Conservation (phyloP, 2,113 vertebrate species). For the Mola mola region DNA sequence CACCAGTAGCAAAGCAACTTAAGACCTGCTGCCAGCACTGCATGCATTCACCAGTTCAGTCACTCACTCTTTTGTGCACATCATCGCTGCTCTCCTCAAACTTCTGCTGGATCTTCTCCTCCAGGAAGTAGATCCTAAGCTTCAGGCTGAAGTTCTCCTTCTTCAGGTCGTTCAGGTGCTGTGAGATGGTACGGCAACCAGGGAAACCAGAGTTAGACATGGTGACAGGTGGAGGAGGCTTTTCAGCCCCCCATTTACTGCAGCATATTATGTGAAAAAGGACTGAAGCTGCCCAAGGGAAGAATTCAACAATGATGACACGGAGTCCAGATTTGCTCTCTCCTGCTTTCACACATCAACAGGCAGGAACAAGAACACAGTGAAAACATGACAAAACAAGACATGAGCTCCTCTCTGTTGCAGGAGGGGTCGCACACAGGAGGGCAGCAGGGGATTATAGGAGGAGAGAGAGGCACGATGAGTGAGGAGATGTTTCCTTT, state of each 20-base stretch:
- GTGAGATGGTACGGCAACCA: constrained; percentile 93
- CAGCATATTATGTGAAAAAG: constrained; percentile 27
- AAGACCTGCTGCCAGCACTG: too few relatives aligned
- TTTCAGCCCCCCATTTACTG: constrained; percentile 75
- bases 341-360: constrained; percentile 13
- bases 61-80: constrained; percentile 89
- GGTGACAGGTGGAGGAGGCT: constrained; percentile 73
- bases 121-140: constrained; percentile 97
- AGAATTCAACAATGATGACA: neutral
- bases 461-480: constrained; percentile 3
- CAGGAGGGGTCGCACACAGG: too few relatives aligned
- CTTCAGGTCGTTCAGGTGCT: constrained; percentile 98
- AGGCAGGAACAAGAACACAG: neutral
- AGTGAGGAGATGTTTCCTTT: constrained; percentile 78
- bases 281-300: neutral
- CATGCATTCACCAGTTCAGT: too few relatives aligned
- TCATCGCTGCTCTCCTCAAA: constrained; percentile 88
- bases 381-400: neutral
- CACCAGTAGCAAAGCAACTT: too few relatives aligned
- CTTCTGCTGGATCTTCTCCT: constrained; percentile 94
- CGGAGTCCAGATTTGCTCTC: neutral
- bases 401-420: too few relatives aligned
- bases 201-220: constrained; percentile 86
- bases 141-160: constrained; percentile 99
- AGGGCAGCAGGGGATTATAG: constrained; percentile 31